Evolutionary conservation across 2,888 invertebrate species (phyloP), one percentile per base, ranked within the genome.

Genomic region (Cryptus viduatorius): DNA sequence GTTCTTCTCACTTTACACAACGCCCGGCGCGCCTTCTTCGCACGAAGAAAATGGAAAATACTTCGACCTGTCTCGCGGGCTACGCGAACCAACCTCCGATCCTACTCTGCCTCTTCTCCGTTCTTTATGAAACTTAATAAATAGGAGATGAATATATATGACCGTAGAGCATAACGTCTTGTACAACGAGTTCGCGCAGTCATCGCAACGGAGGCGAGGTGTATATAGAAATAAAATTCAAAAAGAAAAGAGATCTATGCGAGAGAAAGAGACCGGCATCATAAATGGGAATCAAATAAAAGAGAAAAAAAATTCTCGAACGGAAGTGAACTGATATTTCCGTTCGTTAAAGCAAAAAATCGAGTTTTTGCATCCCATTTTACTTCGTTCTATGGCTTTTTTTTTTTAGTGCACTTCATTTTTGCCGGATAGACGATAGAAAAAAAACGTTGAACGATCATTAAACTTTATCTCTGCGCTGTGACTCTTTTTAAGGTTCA

Each of bases 101-200:
- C 85, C 83, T 83, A 53, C 46, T 44, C 8, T 53, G 16, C 59
- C 42, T 44, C 61, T 14, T 79, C n/a, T 77, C 68, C 83, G 86
- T 88, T 89, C 89, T 91, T 90, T 90, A 91, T 90, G 89, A 90
- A 93, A 93, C 92, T 92, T 92, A 92, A 93, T 93, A 93, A 93
- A 92, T 92, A 92, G 91, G 91, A 59, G 72, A 86, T 86, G 84
- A 84, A 86, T 86, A 84, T 81, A 83, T 80, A 85, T 81, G 76
- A 69, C 59, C 68, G 50, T 37, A 37, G 19, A 16, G 31, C 81
- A 73, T 61, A 83, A 16, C 59, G 65, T 42, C 48, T 16, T 48
- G 48, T 48, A 12, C 48, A 48, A 48, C 48, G 48, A 12, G 48
- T 48, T 48, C 48, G 48, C 48, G 48, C 48, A 48, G 48, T 48